phyloP scores from a whole-genome alignment of 1,140 invertebrate genomes.

The Lepidurus arcticus region DNA sequence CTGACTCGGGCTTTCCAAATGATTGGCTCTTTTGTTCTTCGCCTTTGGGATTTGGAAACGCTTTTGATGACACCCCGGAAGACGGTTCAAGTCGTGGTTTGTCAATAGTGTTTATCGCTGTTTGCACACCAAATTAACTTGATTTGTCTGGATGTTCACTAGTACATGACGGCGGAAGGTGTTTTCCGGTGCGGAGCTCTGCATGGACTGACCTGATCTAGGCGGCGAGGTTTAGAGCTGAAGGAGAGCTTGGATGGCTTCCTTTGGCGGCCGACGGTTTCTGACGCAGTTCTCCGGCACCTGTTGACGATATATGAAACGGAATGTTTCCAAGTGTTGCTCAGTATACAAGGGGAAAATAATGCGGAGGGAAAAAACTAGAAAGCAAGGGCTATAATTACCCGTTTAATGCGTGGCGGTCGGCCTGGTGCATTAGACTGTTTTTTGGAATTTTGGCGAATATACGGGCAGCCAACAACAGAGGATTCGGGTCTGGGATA shows the following conservation, averaged over 20 bases:
- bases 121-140: not conserved
- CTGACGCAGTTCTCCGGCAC: not conserved
- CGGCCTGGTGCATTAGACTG: too few species aligned
- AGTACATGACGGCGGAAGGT: not conserved
- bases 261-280: not conserved
- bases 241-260: not conserved
- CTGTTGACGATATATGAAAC: not conserved
- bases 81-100: not conserved
- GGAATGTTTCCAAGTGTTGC: too few species aligned
- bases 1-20: not conserved
- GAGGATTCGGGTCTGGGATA: too few species aligned
- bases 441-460: too few species aligned
- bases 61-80: not conserved
- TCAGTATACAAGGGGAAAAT: too few species aligned
- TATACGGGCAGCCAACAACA: too few species aligned
- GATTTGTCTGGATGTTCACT: not conserved
- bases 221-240: not conserved
- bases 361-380: too few species aligned
- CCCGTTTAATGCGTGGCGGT: too few species aligned
- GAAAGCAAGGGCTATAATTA: too few species aligned
- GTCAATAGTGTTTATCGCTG: not conserved
- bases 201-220: constrained; percentile 2
- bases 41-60: not conserved
- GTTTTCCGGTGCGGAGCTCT: not conserved
- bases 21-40: not conserved